A percentile compares a stretch with the other conserved stretches of the same genome.
These are phyloP conservation scores for Hylaeus anthracinus DNA, from an alignment of 1,140 invertebrate genomes.

Conservation along the genomic window DNA sequence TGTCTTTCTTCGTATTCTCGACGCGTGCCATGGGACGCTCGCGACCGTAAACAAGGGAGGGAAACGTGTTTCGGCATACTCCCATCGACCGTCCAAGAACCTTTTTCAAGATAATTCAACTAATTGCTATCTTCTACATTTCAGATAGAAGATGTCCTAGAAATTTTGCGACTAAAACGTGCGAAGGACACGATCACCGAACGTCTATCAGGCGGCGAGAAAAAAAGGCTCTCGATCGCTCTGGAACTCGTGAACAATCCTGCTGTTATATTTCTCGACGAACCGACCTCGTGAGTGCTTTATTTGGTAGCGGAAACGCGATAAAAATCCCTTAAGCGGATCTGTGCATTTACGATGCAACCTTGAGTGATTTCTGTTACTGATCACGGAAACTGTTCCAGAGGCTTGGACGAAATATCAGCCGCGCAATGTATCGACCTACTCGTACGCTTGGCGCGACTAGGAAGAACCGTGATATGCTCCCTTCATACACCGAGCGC, in stretches of 20 bases:
- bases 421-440: slow-evolving; percentile 88
- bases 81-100: neutral
- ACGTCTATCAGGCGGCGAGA: slow-evolving; percentile 94
- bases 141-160: slow-evolving; percentile 87
- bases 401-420: slow-evolving; percentile 89
- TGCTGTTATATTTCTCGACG: slow-evolving; percentile 92
- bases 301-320: neutral
- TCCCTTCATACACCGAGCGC: slow-evolving; percentile 96
- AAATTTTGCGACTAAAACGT: slow-evolving; percentile 84
- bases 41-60: neutral
- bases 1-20: neutral
- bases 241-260: slow-evolving; percentile 97
- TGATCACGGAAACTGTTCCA: slow-evolving; percentile 69
- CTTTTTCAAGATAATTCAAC: neutral
- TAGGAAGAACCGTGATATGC: slow-evolving; percentile 92
- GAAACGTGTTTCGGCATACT: neutral
- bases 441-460: slow-evolving; percentile 88
- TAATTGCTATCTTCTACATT: slow-evolving; percentile 55
- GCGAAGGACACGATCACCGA: slow-evolving; percentile 86
- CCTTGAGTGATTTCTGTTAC: too few species aligned
- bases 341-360: too few species aligned
- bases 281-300: slow-evolving; percentile 89
- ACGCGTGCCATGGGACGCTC: neutral
- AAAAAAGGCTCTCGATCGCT: slow-evolving; percentile 94
- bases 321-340: too few species aligned